Conservation (phyloP, 2,797 vertebrate species). For the Myiotriccus ornatus region DNA sequence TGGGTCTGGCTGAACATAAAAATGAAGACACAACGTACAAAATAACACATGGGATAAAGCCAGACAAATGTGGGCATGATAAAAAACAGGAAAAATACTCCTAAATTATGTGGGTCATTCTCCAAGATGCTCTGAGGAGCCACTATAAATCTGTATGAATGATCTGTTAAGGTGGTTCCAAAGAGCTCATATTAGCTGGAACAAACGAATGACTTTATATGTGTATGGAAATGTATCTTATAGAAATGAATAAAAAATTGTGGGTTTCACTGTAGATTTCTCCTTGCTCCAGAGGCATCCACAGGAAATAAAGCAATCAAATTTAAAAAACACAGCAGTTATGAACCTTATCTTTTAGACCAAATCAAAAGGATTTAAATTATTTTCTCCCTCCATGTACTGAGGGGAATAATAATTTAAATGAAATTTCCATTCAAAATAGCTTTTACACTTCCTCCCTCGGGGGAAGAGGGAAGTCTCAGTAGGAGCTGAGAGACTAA, state of each 20-base stretch:
- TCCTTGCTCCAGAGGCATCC: neutral
- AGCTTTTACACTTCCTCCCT: neutral
- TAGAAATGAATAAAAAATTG: neutral
- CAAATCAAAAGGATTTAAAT: neutral
- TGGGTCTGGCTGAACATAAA: neutral
- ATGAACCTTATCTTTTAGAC: neutral
- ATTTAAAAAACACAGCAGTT: neutral
- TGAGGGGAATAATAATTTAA: neutral
- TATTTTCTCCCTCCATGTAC: neutral
- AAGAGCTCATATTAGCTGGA: neutral
- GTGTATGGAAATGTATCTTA: neutral
- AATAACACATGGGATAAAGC: neutral
- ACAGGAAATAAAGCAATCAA: neutral
- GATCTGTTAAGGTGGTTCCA: neutral
- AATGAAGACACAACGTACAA: neutral
- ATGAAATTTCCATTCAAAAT: slow-evolving; percentile 6
- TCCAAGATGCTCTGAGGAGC: neutral
- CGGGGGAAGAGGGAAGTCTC: neutral
- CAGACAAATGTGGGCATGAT: neutral
- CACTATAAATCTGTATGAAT: neutral
- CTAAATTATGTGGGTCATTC: neutral
- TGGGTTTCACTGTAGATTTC: neutral
- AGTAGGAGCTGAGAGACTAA: neutral
- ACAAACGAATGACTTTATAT: neutral
- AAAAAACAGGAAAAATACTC: neutral